Conservation (phyloP, 2,888 invertebrate genomes). For the Pollenia griseotomentosa region DNA sequence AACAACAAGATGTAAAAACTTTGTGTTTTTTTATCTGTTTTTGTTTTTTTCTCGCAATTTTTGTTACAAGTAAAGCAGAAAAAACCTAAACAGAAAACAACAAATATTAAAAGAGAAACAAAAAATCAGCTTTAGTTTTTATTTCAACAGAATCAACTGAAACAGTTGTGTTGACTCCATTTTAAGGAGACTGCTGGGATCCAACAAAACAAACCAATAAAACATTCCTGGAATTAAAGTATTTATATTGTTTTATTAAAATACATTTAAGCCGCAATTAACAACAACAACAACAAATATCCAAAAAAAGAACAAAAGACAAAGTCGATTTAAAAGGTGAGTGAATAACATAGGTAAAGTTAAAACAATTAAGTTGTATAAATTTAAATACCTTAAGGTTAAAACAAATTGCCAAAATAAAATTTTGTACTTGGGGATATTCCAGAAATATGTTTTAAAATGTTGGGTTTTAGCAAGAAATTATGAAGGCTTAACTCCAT, state of each 20-base stretch:
- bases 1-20: conserved; percentile 50
- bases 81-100: conserved; percentile 12
- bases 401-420: neutral
- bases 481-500: no score
- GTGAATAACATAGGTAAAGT: neutral
- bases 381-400: neutral
- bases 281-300: neutral
- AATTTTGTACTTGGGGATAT: neutral
- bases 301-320: conserved; percentile 24
- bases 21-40: conserved; percentile 24
- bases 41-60: conserved; percentile 26
- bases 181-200: conserved; percentile 22
- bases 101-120: conserved; percentile 37
- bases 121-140: conserved; percentile 11
- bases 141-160: conserved; percentile 16
- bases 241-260: conserved; percentile 54
- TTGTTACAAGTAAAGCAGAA: conserved; percentile 16
- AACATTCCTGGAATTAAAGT: conserved; percentile 61
- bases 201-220: conserved; percentile 40
- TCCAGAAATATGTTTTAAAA: no score
- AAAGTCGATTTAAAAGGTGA: conserved; percentile 52
- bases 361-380: neutral
- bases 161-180: conserved; percentile 14
- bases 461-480: no score
- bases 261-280: conserved; percentile 55